Evolutionary conservation across 1,140 invertebrate species (phyloP), one percentile per base, ranked within the genome.

Genomic region (Conopomorpha cramerella): DNA sequence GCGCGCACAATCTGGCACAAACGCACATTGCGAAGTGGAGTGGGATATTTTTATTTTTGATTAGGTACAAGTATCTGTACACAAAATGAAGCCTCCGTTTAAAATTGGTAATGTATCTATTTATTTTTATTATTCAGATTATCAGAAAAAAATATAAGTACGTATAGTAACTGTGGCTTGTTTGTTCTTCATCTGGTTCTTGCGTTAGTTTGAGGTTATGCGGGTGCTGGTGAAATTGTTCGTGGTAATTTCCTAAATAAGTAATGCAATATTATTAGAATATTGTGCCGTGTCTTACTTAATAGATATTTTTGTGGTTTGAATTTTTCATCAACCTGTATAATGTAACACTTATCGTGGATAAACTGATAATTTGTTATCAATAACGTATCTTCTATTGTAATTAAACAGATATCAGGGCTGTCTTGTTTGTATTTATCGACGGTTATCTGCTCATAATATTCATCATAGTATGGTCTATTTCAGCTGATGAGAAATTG

Each of bases 401-500:
- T 10, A 23, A 23, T 4, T 23, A 23, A 23, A 23, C 19, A 23
- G 19, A 4, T 6, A 23, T 6, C 19, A n/a, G n/a, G n/a, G n/a
- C n/a, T n/a, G n/a, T n/a, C n/a, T n/a, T n/a, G n/a, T n/a, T n/a
- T n/a, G n/a, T n/a, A n/a, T n/a, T n/a, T n/a, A n/a, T n/a, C n/a
- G n/a, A n/a, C n/a, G n/a, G n/a, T n/a, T n/a, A n/a, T n/a, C n/a
- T n/a, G n/a, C n/a, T n/a, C n/a, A 23, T 23, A 23, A 23, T 23
- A 23, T 6, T 23, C 19, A 4, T 23, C 10, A 6, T 23, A 23
- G 10, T 10, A 23, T 6, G 10, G 10, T 36, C 29, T 38, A 36
- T 73, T 61, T 30, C 46, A 91, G 94, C 94, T 54, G 87, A 96
- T 70, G 87, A 95, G 44, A 82, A 78, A 7, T 76, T 95, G 47